Evolutionary conservation across 1,140 invertebrate genomes (phyloP), one percentile per base, ranked within the genome.

Genomic region (Meloidogyne exigua): DNA sequence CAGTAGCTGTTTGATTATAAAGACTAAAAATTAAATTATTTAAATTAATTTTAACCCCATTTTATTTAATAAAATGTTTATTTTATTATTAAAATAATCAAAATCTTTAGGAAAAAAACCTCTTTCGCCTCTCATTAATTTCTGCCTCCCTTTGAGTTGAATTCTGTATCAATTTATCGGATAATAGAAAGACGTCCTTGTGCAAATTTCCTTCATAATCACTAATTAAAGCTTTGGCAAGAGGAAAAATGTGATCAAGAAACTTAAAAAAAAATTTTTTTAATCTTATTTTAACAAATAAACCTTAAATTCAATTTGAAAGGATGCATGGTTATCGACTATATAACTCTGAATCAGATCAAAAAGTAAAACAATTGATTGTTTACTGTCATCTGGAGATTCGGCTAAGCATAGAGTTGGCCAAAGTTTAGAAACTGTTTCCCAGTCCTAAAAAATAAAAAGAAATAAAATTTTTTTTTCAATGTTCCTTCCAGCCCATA

Each of bases 331-430:
- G 72, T 89, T 82, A 79, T 90, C 90, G 39, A 88, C 83, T 15
- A 91, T 84, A 66, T 87, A 87, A 57, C 88, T 88, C 57, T 88
- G 88, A 28, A 91, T 88, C 28, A 88, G 85, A 75, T 93, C 92
- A 70, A 94, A 91, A 44, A 95, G 87, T 57, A 89, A 90, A 64
- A 93, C 91, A 42, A 94, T 91, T 12, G 92, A 93, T 2, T 91
- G 90, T 86, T 94, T 93, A 83, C 94, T 93, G 0, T 36, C 11
- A 64, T 71, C 69, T 23, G 39, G 15, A 3, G 26, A 71, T 64
- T 39, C 23, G 3, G 65, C 28, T 25, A 28, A n/a, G 1, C 36
- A 42, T 36, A 7, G 78, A 3, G 91, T 91, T 2, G 93, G 92
- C 93, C 93, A 95, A 7, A 94, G 84, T 26, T 90, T 87, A 25